Evolutionary conservation across 2,888 invertebrate genomes (phyloP).

Genomic region (Gortyna flavago): DNA sequence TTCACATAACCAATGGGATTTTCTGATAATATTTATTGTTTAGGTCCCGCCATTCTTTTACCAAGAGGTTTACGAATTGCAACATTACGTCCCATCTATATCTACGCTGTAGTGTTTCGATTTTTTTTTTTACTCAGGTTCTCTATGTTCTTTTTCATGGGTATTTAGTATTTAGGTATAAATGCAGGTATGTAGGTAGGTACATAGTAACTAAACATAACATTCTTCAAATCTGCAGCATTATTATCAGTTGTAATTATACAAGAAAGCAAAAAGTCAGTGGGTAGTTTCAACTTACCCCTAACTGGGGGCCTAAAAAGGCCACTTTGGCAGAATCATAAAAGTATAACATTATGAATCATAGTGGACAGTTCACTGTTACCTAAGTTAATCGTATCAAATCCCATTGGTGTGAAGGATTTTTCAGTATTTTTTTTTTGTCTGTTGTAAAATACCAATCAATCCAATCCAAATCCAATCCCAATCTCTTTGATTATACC

Average conservation of each 20-base stretch:
- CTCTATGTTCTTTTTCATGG: not conserved
- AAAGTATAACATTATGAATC: no score
- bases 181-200: no score
- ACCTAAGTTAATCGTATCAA: no score
- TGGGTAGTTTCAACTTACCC: not conserved
- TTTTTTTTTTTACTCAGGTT: not conserved
- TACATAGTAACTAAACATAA: not conserved
- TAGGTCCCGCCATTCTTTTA: conserved; percentile 6
- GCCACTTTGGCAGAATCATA: no score
- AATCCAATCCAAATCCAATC: no score
- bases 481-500: no score
- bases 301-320: no score
- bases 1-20: not conserved
- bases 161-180: not conserved
- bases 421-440: no score
- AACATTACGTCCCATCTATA: not conserved
- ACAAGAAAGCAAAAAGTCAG: not conserved
- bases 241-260: not conserved
- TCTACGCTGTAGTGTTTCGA: not conserved
- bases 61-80: not conserved
- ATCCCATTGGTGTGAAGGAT: no score
- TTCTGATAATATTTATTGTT: conserved; percentile 13
- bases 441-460: no score
- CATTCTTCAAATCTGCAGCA: not conserved
- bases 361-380: no score